These are phyloP conservation scores for Sula dactylatra DNA, from an alignment of 2,113 vertebrate genomes.

Conservation along the genomic window DNA sequence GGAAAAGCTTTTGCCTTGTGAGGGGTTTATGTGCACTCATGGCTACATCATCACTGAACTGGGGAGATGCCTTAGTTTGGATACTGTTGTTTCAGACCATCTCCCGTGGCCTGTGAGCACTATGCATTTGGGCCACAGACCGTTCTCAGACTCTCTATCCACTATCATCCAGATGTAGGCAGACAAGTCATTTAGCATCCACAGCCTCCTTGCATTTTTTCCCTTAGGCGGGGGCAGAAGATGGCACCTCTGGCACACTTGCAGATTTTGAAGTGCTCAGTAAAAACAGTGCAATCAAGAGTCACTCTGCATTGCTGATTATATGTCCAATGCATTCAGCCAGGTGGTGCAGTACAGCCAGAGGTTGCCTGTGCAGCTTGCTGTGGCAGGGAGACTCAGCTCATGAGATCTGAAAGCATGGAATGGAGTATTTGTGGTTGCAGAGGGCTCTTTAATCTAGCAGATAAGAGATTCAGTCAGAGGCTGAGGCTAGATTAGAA, in stretches of 20 bases:
- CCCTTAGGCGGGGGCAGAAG: not conserved
- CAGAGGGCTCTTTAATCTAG: not conserved
- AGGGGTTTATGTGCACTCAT: not conserved
- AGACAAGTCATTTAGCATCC: not conserved
- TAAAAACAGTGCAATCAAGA: not conserved
- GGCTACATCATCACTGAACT: not conserved
- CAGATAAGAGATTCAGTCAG: not conserved
- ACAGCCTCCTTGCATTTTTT: not conserved
- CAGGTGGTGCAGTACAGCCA: not conserved
- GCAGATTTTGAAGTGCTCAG: not conserved
- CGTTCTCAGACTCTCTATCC: not conserved
- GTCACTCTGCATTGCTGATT: not conserved
- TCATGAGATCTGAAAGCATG: not conserved
- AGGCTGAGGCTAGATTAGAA: not conserved
- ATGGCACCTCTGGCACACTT: not conserved
- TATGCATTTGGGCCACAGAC: not conserved
- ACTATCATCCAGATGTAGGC: not conserved
- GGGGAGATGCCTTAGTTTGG: not conserved
- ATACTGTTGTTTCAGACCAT: not conserved
- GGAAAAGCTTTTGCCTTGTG: not conserved
- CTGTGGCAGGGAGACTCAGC: not conserved
- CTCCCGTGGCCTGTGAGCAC: not conserved
- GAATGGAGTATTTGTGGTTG: not conserved
- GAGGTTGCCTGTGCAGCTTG: not conserved
- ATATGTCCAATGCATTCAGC: not conserved